Percentiles rank a stretch among this genome's conserved stretches.
Conservation (phyloP, 1,140 invertebrate genomes). For the Platyscapa corneri region DNA sequence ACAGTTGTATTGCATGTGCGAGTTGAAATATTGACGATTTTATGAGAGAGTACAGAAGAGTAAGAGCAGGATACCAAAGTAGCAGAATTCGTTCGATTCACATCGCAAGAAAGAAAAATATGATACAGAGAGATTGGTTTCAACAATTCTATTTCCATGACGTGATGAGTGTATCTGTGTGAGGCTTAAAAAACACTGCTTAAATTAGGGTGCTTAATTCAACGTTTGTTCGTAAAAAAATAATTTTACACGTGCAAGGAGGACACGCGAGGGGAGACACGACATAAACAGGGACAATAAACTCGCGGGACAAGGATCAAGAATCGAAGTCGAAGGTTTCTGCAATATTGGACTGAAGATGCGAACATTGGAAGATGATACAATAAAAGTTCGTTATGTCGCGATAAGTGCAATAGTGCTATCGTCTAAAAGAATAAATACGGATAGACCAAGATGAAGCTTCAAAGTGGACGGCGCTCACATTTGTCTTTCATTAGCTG, state of each 20-base stretch:
- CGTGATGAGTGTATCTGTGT: background rate
- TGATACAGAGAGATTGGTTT: background rate
- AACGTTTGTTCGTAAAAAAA: background rate
- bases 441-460: slow-evolving; percentile 60
- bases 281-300: background rate
- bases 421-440: slow-evolving; percentile 5
- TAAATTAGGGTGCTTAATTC: background rate
- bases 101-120: background rate
- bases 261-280: too few relatives aligned
- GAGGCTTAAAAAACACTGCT: background rate
- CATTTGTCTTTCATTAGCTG: slow-evolving; percentile 50
- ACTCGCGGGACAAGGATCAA: slow-evolving; percentile 39
- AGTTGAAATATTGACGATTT: slow-evolving; percentile 51
- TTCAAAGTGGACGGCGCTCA: slow-evolving; percentile 66
- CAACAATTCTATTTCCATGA: background rate
- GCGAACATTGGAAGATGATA: slow-evolving; percentile 20
- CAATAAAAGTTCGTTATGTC: background rate
- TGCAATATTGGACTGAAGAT: slow-evolving; percentile 41
- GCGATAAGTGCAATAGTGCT: slow-evolving; percentile 16
- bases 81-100: background rate
- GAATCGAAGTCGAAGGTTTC: slow-evolving; percentile 54
- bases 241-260: background rate
- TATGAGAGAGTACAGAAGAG: slow-evolving; percentile 37
- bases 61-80: background rate
- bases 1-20: slow-evolving; percentile 55